Evolutionary conservation across 2,888 invertebrate genomes (phyloP), one percentile per base, ranked within the genome.

Genomic region (Aelia acuminata): DNA sequence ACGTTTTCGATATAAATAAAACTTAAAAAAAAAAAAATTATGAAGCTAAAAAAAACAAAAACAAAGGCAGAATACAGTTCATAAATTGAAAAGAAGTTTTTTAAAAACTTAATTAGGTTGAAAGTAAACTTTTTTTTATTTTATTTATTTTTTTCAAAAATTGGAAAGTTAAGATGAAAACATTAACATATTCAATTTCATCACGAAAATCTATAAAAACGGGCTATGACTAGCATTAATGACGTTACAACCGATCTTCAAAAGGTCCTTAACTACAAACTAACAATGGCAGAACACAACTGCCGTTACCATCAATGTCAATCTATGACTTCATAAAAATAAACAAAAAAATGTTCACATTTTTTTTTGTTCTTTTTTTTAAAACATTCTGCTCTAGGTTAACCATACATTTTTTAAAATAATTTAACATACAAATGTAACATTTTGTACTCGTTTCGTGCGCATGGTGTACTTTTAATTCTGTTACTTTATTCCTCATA

Each of bases 371-470:
- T n/a, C n/a, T 70, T 5, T 31, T 43, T 80, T 43, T n/a, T 43
- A 80, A 63, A 63, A 80, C 57, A 53, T 85, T 85, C 85, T 85
- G 57, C 26, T 57, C 39, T 53, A 53, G 35, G 50, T 53, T 57
- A 85, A 85, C 85, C 85, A 57, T 85, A 85, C 57, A 80, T 43
- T 80, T 70, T n/a, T 80, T 85, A 50, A 85, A 88, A 88, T 84
- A 84, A 88, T 88, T 88, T 84, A 88, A 88, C 88, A 88, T 88
- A 88, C 88, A 88, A 88, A 88, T 85, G 48, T 85, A 88, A 88
- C 88, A 88, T 57, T 88, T 88, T 88, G 88, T 84, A 88, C 84
- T 88, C 57, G 35, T 85, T 53, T 85, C 85, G 85, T 85, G 85
- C 85, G 85, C 57, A 75, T 75, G 43, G 80, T 80, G 80, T 70